phyloP scores from a whole-genome alignment of 1,140 invertebrate genomes.

The Sitodiplosis mosellana region DNA sequence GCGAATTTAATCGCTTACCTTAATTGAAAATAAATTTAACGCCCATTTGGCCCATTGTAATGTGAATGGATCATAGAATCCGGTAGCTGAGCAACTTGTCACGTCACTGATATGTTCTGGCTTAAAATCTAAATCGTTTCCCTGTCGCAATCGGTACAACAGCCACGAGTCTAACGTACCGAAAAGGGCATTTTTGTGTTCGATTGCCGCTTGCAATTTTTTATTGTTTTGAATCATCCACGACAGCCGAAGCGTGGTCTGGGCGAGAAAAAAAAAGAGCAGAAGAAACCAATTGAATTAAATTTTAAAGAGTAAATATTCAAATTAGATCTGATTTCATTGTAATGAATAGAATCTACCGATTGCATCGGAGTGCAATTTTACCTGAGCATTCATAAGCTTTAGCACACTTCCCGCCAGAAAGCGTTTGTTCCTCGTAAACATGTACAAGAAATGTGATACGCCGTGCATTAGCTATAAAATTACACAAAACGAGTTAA shows the following conservation, averaged over 20 bases:
- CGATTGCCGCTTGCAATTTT: constrained; percentile 37
- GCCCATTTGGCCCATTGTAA: constrained; percentile 59
- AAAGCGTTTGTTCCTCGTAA: constrained; percentile 62
- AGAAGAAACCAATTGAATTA: background rate
- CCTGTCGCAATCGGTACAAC: constrained; percentile 46
- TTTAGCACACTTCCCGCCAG: constrained; percentile 59
- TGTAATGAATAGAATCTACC: too few relatives aligned
- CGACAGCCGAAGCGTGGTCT: constrained; percentile 59
- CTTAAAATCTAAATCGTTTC: constrained; percentile 10
- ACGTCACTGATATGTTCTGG: constrained; percentile 61
- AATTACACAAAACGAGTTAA: constrained; percentile 6
- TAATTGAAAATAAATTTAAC: constrained; percentile 45
- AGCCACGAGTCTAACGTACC: constrained; percentile 92
- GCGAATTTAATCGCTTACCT: background rate
- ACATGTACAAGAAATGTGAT: constrained; percentile 42
- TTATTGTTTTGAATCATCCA: constrained; percentile 60
- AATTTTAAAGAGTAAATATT: constrained; percentile 2
- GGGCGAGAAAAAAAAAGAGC: constrained; percentile 16
- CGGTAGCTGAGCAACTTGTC: constrained; percentile 76
- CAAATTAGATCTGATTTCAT: too few relatives aligned
- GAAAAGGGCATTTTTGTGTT: constrained; percentile 48
- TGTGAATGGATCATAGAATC: constrained; percentile 83
- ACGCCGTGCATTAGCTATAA: constrained; percentile 7
- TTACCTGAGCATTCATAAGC: constrained; percentile 64
- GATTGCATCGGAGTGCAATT: too few relatives aligned